These are phyloP conservation scores for Pteromalus puparum DNA, from an alignment of 1,140 invertebrate genomes.

Conservation along the genomic window DNA sequence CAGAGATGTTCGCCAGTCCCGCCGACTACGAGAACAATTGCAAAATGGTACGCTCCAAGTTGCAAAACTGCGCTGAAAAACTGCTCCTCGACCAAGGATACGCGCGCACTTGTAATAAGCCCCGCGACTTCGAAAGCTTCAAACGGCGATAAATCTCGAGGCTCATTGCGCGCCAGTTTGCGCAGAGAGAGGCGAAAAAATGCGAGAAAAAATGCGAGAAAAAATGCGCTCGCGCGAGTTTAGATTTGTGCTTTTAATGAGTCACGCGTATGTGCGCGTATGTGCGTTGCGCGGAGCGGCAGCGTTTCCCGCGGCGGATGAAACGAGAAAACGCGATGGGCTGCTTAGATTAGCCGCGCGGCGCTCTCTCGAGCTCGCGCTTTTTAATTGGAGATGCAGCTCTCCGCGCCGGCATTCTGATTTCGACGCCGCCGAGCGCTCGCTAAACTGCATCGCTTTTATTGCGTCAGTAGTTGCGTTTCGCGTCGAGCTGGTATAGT, in stretches of 20 bases:
- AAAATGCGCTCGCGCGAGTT: background rate
- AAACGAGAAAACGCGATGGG: constrained; percentile 38
- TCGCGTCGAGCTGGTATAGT: too few species aligned
- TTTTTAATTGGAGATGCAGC: constrained; percentile 32
- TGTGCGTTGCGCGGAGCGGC: background rate
- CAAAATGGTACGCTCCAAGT: constrained; percentile 62
- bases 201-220: too few species aligned
- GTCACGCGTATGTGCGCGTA: constrained; percentile 28
- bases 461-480: background rate
- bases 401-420: background rate
- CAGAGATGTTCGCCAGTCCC: constrained; percentile 64
- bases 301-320: background rate
- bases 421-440: constrained; percentile 24
- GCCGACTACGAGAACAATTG: constrained; percentile 62
- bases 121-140: background rate
- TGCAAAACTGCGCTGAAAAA: too few species aligned
- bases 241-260: constrained; percentile 32
- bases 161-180: too few species aligned
- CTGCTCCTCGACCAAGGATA: background rate
- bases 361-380: background rate
- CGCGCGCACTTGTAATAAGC: background rate
- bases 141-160: background rate
- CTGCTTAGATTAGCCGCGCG: constrained; percentile 16
- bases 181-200: too few species aligned
- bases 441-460: background rate